These are phyloP conservation scores for Danaus chrysippus DNA, from an alignment of 2,888 invertebrate genomes.

Conservation along the genomic window DNA sequence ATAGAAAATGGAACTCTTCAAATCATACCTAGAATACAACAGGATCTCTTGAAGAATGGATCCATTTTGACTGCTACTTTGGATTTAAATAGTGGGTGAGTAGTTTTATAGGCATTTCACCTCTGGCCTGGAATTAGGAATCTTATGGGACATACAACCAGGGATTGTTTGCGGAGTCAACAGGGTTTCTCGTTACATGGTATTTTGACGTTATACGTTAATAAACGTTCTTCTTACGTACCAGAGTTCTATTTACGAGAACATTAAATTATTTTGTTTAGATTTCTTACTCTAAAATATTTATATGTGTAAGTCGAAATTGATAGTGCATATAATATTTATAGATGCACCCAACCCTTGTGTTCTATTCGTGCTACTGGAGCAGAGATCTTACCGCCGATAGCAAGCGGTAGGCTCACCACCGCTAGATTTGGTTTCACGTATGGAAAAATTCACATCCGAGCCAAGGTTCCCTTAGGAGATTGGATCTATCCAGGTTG, in stretches of 20 bases:
- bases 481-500: conserved; percentile 82
- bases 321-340: background rate
- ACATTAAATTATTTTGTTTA: too few relatives aligned
- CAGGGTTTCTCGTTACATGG: too few relatives aligned
- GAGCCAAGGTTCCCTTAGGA: conserved; percentile 85
- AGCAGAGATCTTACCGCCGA: conserved; percentile 82
- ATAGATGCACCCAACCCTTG: conserved; percentile 31
- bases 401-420: conserved; percentile 80
- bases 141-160: too few relatives aligned
- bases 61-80: conserved; percentile 46
- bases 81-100: conserved; percentile 50
- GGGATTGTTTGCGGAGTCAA: too few relatives aligned
- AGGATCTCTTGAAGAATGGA: conserved; percentile 40
- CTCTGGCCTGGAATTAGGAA: too few relatives aligned
- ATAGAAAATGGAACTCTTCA: conserved; percentile 44
- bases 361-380: conserved; percentile 67
- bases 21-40: conserved; percentile 51
- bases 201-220: too few relatives aligned
- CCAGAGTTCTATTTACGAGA: too few relatives aligned
- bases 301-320: too few relatives aligned
- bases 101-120: background rate
- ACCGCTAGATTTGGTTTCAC: conserved; percentile 82
- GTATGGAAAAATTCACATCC: conserved; percentile 83
- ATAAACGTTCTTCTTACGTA: too few relatives aligned
- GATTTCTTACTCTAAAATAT: too few relatives aligned